phyloP scores from a whole-genome alignment of 1,140 invertebrate species.

The Drosophila busckii region DNA sequence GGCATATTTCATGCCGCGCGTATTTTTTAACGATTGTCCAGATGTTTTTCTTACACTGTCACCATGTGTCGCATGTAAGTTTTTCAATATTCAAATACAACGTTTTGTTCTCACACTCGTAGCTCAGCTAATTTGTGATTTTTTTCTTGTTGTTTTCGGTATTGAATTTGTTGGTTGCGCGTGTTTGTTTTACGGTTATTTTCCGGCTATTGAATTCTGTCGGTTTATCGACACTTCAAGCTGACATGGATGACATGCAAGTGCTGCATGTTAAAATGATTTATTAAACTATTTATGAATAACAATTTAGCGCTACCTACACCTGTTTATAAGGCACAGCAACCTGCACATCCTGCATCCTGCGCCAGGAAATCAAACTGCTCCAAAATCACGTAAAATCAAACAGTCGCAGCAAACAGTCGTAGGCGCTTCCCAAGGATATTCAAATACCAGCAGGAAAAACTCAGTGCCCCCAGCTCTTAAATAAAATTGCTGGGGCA shows the following conservation, averaged over 20 bases:
- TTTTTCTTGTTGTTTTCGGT: constrained; percentile 67
- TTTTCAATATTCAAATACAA: constrained; percentile 53
- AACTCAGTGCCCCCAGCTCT: constrained; percentile 42
- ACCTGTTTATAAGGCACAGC: constrained; percentile 42
- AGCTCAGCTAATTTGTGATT: constrained; percentile 74
- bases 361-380: constrained; percentile 53
- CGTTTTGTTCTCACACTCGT: constrained; percentile 60
- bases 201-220: constrained; percentile 65
- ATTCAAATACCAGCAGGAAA: constrained; percentile 62
- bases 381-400: constrained; percentile 68
- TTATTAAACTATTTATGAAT: constrained; percentile 49
- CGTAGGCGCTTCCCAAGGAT: constrained; percentile 56
- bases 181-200: constrained; percentile 64
- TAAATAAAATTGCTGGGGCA: not conserved
- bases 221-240: constrained; percentile 31
- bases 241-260: constrained; percentile 46
- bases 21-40: constrained; percentile 57
- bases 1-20: constrained; percentile 41
- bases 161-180: constrained; percentile 39
- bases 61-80: constrained; percentile 55
- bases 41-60: constrained; percentile 44
- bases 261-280: constrained; percentile 50
- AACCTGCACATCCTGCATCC: constrained; percentile 56
- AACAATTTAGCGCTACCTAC: constrained; percentile 14
- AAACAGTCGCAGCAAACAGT: constrained; percentile 3